Percentiles rank a stretch among this genome's conserved stretches.
Conservation (phyloP, 2,888 invertebrate genomes). For the Rhimphoctona megacephalus region DNA sequence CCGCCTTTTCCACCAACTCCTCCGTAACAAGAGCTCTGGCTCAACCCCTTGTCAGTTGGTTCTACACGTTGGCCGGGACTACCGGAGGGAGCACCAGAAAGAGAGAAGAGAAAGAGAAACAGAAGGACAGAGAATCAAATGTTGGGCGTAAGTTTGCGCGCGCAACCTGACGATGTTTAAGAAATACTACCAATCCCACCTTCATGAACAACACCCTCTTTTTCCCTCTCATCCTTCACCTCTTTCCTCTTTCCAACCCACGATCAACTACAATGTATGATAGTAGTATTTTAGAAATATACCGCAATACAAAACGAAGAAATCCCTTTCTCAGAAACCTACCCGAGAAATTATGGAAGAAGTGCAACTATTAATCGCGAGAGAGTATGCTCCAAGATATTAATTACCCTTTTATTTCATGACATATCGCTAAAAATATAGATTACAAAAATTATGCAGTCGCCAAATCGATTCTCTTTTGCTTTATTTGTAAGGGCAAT, state of each 20-base stretch:
- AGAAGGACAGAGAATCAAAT: slow-evolving; percentile 34
- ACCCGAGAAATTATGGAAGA: slow-evolving; percentile 29
- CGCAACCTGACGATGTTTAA: slow-evolving; percentile 57
- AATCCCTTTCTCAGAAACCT: not conserved
- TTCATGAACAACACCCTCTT: slow-evolving; percentile 23
- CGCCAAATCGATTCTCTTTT: not conserved
- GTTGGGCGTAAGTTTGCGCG: slow-evolving; percentile 66
- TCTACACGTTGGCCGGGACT: slow-evolving; percentile 52
- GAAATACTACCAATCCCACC: slow-evolving; percentile 48
- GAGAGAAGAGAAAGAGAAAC: slow-evolving; percentile 12
- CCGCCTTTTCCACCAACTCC: slow-evolving; percentile 51
- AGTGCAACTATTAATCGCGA: slow-evolving; percentile 38
- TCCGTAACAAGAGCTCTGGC: slow-evolving; percentile 62
- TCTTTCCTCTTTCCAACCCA: not conserved
- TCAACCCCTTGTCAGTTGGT: slow-evolving; percentile 65
- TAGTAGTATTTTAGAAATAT: slow-evolving; percentile 46
- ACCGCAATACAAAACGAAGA: slow-evolving; percentile 35
- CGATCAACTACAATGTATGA: slow-evolving; percentile 44
- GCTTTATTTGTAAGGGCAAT: not conserved
- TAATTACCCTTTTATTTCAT: not conserved
- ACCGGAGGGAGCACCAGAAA: slow-evolving; percentile 6
- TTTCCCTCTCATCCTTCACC: not conserved
- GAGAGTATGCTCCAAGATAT: not conserved
- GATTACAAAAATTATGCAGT: not conserved
- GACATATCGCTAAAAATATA: not conserved